A percentile compares a stretch with the other conserved stretches of the same genome.
These are phyloP conservation scores for Okapia johnstoni DNA, from an alignment of 2,113 vertebrate species.

Conservation along the genomic window DNA sequence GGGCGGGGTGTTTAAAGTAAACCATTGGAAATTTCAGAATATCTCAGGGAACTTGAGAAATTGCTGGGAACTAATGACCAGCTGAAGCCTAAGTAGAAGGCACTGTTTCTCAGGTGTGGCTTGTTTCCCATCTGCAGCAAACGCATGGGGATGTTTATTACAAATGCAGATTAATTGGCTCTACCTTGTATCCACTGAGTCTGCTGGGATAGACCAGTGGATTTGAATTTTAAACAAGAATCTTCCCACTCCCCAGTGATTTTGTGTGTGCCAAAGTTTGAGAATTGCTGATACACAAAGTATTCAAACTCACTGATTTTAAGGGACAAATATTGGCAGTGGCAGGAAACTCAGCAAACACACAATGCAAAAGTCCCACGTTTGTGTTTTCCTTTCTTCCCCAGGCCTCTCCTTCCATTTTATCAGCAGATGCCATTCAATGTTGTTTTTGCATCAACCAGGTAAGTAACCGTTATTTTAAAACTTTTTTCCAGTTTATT, in stretches of 20 bases:
- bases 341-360: not conserved
- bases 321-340: not conserved
- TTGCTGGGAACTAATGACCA: not conserved
- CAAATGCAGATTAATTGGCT: not conserved
- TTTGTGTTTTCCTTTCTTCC: constrained; percentile 56
- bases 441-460: constrained; percentile 70
- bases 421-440: constrained; percentile 73
- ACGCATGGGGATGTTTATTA: not conserved
- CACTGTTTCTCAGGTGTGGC: not conserved
- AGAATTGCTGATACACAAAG: not conserved
- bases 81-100: not conserved
- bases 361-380: not conserved
- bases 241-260: not conserved
- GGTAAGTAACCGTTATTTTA: constrained; percentile 81
- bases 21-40: not conserved
- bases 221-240: not conserved
- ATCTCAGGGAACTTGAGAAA: not conserved
- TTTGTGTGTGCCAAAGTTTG: not conserved
- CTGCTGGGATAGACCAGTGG: not conserved
- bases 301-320: not conserved
- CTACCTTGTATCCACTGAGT: not conserved
- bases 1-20: not conserved
- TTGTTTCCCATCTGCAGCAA: not conserved
- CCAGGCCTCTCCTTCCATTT: constrained; percentile 84
- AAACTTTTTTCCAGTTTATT: not conserved